phyloP scores from a whole-genome alignment of 2,113 vertebrate species.

The Anolis sagrei region DNA sequence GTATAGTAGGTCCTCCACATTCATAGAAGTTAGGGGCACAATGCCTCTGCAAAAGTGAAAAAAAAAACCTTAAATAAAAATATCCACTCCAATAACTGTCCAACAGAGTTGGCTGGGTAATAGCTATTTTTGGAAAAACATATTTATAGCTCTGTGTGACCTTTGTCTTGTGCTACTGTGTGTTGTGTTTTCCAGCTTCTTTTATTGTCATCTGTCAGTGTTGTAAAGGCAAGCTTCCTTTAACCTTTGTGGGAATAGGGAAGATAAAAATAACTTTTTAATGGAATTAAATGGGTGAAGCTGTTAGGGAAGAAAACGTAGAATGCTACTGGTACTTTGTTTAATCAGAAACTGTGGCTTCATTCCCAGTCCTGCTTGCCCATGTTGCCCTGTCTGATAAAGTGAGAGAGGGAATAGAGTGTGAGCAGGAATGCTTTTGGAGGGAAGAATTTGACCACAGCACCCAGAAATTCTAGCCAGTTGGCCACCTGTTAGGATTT shows the following conservation, averaged over 20 bases:
- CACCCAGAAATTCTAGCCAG: too few species aligned
- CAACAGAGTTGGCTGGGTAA: too few species aligned
- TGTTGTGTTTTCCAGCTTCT: neutral
- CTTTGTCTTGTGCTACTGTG: neutral
- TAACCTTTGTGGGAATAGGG: neutral
- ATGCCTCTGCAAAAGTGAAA: too few species aligned
- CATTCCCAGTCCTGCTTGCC: neutral
- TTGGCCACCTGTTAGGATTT: too few species aligned
- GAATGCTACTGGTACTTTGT: too few species aligned
- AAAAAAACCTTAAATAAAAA: too few species aligned
- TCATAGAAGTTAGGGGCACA: too few species aligned
- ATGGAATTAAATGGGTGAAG: neutral
- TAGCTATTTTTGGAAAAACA: neutral
- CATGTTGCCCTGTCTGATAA: neutral
- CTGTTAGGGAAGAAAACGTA: neutral
- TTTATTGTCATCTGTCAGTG: neutral
- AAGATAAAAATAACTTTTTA: conserved; percentile 16
- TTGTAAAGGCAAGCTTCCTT: neutral
- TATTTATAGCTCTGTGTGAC: neutral
- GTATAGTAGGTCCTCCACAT: too few species aligned
- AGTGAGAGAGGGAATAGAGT: neutral
- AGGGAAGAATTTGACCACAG: neutral
- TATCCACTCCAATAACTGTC: neutral
- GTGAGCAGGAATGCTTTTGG: neutral
- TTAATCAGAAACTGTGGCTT: neutral